A percentile compares a stretch with the other conserved stretches of the same genome.
These are phyloP conservation scores for Scylla paramamosain DNA, from an alignment of 1,140 invertebrate species.

Conservation along the genomic window DNA sequence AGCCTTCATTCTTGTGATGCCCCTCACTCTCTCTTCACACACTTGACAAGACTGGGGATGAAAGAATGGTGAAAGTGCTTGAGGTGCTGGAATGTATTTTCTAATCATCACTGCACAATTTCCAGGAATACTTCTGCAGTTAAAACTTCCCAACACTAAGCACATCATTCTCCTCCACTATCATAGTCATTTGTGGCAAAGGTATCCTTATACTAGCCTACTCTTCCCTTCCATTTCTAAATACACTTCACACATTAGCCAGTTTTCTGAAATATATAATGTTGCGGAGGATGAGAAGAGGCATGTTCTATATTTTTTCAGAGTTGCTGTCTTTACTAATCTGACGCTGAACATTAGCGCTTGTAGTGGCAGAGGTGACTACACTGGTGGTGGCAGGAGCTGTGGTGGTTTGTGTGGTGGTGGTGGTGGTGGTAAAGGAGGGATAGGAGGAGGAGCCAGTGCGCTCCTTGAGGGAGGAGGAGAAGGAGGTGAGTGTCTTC, in stretches of 20 bases:
- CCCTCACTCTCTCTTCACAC: neutral
- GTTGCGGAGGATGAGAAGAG: neutral
- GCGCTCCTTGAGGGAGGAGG: conserved; percentile 82
- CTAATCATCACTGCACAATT: neutral
- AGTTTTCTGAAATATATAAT: neutral
- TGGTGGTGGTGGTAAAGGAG: conserved; percentile 78
- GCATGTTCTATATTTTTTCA: conserved; percentile 41
- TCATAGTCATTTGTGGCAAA: neutral
- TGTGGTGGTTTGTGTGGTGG: conserved; percentile 75
- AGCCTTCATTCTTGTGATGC: neutral
- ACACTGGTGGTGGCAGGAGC: conserved; percentile 78
- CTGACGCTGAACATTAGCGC: conserved; percentile 51
- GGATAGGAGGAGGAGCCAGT: conserved; percentile 79
- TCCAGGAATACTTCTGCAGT: neutral
- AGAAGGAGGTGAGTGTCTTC: conserved; percentile 88
- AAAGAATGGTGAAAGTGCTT: neutral
- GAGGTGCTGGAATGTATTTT: neutral
- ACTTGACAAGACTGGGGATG: neutral
- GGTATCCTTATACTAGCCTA: neutral
- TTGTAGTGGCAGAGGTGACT: neutral
- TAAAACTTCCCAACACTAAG: neutral
- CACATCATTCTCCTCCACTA: neutral
- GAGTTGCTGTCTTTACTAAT: conserved; percentile 64
- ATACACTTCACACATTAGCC: neutral
- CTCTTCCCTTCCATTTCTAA: neutral